Conservation (phyloP, 2,113 vertebrate species). For the Crotalus tigris region DNA sequence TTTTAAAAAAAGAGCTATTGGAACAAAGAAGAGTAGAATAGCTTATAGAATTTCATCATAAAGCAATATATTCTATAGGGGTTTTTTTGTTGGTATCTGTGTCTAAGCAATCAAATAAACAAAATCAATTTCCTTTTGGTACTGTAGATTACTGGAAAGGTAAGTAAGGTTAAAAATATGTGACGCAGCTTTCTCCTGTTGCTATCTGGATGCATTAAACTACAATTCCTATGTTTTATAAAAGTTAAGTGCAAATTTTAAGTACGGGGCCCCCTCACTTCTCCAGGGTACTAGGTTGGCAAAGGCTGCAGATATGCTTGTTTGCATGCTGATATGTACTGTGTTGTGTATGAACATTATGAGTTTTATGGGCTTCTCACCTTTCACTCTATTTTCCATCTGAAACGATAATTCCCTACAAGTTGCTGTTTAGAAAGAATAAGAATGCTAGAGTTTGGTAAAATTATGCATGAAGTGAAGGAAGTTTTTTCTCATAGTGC, state of each 20-base stretch:
- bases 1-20: conserved; percentile 58
- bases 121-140: background rate
- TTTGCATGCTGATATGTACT: background rate
- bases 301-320: background rate
- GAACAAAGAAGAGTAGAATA: conserved; percentile 40
- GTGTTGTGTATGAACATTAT: background rate
- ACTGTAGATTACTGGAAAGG: background rate
- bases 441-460: background rate
- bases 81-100: conserved; percentile 42
- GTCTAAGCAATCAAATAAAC: conserved; percentile 21
- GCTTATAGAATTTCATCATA: conserved; percentile 51
- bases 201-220: background rate
- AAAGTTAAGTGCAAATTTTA: background rate
- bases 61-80: conserved; percentile 29
- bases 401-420: background rate
- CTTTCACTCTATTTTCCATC: background rate
- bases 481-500: background rate
- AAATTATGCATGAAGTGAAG: background rate
- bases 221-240: background rate
- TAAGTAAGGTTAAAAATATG: background rate
- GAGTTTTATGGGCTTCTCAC: background rate
- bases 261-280: background rate
- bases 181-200: background rate
- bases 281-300: background rate
- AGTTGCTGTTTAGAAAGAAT: background rate